A percentile compares a stretch with the other conserved stretches of the same genome.
Conservation (phyloP, 2,113 vertebrate genomes). For the Oreotrochilus melanogaster region DNA sequence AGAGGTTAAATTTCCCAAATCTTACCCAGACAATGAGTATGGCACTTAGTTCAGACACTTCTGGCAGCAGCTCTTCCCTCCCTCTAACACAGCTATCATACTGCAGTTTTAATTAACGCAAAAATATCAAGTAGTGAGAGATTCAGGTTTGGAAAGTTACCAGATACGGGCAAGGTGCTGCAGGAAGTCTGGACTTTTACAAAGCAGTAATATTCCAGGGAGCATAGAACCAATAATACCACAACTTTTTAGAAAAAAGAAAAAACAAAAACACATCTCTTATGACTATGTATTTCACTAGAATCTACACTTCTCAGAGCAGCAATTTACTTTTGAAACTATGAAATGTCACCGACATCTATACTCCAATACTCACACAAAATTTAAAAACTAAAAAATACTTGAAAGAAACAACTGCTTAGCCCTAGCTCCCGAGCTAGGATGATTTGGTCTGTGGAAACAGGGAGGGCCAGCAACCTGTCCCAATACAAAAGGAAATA, state of each 20-base stretch:
- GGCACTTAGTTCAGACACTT: conserved; percentile 95
- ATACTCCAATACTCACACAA: conserved; percentile 87
- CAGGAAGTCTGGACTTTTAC: conserved; percentile 83
- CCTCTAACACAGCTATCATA: conserved; percentile 81
- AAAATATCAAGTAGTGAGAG: conserved; percentile 85
- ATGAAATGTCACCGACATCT: conserved; percentile 90
- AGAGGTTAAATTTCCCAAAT: conserved; percentile 90
- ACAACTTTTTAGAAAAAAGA: conserved; percentile 82
- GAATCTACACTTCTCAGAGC: conserved; percentile 88
- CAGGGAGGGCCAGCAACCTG: conserved; percentile 97
- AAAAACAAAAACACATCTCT: conserved; percentile 82
- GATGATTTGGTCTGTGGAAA: conserved; percentile 95
- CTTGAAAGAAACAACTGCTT: conserved; percentile 88
- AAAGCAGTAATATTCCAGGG: conserved; percentile 86
- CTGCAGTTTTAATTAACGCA: conserved; percentile 85
- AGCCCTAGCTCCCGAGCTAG: conserved; percentile 94
- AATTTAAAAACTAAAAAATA: conserved; percentile 88
- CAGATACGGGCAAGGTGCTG: conserved; percentile 81
- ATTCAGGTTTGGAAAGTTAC: conserved; percentile 75
- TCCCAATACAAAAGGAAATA: conserved; percentile 91
- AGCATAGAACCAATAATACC: conserved; percentile 90
- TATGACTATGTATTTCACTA: conserved; percentile 86
- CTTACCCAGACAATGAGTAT: conserved; percentile 91
- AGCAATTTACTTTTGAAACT: conserved; percentile 91
- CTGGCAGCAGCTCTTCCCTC: conserved; percentile 89